Conservation (phyloP, 2,888 invertebrate genomes). For the Acanthosoma haemorrhoidale region DNA sequence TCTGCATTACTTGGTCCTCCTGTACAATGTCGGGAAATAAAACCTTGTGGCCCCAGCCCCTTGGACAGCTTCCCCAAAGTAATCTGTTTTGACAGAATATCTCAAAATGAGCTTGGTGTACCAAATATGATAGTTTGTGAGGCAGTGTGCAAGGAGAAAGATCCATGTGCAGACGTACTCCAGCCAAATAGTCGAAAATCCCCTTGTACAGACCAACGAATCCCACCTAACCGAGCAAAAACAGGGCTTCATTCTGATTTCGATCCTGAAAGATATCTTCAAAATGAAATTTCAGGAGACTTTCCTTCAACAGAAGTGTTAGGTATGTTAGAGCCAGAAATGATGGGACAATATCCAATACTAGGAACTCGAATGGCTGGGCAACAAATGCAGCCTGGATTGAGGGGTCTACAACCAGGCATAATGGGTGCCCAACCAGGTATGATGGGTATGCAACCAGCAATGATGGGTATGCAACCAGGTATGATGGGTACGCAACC, state of each 20-base stretch:
- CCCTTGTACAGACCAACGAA: not conserved
- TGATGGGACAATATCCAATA: not conserved
- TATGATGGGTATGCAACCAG: not conserved
- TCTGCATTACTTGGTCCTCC: conserved; percentile 31
- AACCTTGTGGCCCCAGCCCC: not conserved
- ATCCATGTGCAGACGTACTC: not conserved
- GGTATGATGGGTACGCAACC: not conserved
- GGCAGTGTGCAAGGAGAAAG: conserved; percentile 33
- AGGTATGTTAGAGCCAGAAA: not conserved
- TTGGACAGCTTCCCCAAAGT: conserved; percentile 47
- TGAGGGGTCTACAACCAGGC: not conserved
- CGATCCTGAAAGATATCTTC: conserved; percentile 7
- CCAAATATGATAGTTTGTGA: conserved; percentile 55
- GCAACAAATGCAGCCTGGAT: not conserved
- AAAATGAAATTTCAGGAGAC: not conserved
- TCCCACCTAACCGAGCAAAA: too few species aligned
- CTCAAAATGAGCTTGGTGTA: conserved; percentile 45
- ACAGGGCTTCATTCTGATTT: not conserved
- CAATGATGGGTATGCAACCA: not conserved
- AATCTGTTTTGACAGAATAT: conserved; percentile 51
- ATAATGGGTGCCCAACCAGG: conserved; percentile 5
- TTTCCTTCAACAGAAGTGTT: not conserved
- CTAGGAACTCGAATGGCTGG: too few species aligned
- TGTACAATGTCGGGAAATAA: conserved; percentile 13
- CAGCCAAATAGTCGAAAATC: not conserved